These are phyloP conservation scores for Gonioctena quinquepunctata DNA, from an alignment of 1,140 invertebrate species.

Conservation along the genomic window DNA sequence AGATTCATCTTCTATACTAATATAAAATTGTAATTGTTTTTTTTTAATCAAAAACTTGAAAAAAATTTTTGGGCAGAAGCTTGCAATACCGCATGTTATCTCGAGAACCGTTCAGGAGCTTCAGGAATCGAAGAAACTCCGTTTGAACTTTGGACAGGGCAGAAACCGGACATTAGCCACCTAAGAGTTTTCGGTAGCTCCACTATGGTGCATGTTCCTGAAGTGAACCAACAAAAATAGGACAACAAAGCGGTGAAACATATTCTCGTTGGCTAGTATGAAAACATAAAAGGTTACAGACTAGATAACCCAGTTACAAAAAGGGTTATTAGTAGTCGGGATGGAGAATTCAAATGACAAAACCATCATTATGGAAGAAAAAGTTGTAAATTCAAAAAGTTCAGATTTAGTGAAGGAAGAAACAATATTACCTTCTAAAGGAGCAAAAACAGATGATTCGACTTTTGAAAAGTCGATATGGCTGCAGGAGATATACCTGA, in stretches of 20 bases:
- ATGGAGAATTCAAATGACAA: slow-evolving; percentile 4
- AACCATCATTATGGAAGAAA: too few species aligned
- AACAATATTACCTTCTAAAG: neutral
- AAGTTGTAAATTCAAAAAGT: neutral
- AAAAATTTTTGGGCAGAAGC: too few species aligned
- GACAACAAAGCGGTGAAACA: slow-evolving; percentile 31
- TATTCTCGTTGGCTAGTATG: slow-evolving; percentile 34
- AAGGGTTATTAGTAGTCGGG: slow-evolving; percentile 4
- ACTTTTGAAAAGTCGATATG: neutral
- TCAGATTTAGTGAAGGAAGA: slow-evolving; percentile 1
- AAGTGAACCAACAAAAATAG: slow-evolving; percentile 37
- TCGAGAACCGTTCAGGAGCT: too few species aligned
- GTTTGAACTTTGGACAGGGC: slow-evolving; percentile 26
- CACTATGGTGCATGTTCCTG: slow-evolving; percentile 41
- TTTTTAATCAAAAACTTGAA: too few species aligned
- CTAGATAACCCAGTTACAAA: neutral
- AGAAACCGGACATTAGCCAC: slow-evolving; percentile 41
- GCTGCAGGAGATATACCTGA: neutral
- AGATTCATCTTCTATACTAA: too few species aligned
- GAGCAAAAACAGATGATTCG: neutral
- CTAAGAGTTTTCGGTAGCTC: slow-evolving; percentile 42
- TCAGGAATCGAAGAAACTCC: too few species aligned
- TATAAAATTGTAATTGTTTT: too few species aligned
- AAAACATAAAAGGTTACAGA: slow-evolving; percentile 23
- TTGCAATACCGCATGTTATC: too few species aligned